phyloP scores from a whole-genome alignment of 2,888 invertebrate species.

The Cantharis lateralis region DNA sequence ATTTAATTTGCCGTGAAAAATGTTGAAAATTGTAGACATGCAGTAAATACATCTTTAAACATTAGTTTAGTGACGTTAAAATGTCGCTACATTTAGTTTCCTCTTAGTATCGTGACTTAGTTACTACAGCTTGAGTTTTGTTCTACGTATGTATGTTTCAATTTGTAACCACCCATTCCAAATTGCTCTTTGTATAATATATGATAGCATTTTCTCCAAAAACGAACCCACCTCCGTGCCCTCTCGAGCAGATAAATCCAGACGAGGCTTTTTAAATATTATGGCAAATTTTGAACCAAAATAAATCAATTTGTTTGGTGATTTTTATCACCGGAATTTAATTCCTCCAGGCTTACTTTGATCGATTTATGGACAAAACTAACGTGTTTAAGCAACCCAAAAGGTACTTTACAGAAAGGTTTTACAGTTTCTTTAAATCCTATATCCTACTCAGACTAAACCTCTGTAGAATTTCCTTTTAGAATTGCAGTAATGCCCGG shows the following conservation, averaged over 20 bases:
- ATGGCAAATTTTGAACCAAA: not conserved
- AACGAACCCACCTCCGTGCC: not conserved
- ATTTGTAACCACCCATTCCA: constrained; percentile 24
- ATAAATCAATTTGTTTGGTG: not conserved
- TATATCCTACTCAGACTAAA: constrained; percentile 18
- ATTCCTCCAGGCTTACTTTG: not conserved
- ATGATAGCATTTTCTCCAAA: constrained; percentile 3
- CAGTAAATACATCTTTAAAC: constrained; percentile 20
- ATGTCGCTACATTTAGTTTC: constrained; percentile 15
- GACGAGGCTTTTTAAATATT: not conserved
- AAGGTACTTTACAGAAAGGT: constrained; percentile 1
- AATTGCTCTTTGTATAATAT: constrained; percentile 14
- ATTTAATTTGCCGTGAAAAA: not conserved
- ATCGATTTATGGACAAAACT: constrained; percentile 8
- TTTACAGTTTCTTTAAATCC: constrained; percentile 4
- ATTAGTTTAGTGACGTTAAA: constrained; percentile 23
- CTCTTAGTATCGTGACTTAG: constrained; percentile 13
- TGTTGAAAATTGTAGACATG: not conserved
- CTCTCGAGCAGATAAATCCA: not conserved
- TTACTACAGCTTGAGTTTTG: constrained; percentile 18
- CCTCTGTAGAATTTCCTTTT: constrained; percentile 12
- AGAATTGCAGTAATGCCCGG: constrained; percentile 28
- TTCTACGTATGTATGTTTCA: constrained; percentile 25
- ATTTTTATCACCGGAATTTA: not conserved
- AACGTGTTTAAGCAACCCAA: not conserved